phyloP scores from a whole-genome alignment of 2,888 invertebrate species.

The Drosophila anomalipes region DNA sequence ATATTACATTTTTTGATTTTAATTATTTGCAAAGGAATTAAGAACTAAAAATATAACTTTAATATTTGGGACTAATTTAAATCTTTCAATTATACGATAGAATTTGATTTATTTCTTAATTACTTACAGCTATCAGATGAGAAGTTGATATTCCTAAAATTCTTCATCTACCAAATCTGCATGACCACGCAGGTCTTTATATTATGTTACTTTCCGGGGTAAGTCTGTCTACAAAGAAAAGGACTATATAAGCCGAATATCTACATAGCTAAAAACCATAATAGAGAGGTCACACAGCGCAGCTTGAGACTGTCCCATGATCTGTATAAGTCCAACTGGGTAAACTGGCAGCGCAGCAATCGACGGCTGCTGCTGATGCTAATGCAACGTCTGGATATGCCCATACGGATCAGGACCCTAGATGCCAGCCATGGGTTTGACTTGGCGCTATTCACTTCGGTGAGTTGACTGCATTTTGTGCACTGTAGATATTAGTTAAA shows the following conservation, averaged over 20 bases:
- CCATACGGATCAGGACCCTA: constrained; percentile 63
- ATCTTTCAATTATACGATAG: neutral
- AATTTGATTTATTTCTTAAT: neutral
- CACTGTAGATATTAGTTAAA: constrained; percentile 39
- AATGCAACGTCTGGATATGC: constrained; percentile 57
- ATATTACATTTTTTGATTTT: neutral
- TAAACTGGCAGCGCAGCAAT: constrained; percentile 54
- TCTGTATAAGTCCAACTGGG: constrained; percentile 70
- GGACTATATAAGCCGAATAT: no score
- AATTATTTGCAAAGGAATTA: neutral
- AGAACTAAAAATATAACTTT: neutral
- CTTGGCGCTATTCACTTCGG: constrained; percentile 69
- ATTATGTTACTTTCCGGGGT: constrained; percentile 73
- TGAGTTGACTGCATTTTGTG: constrained; percentile 43
- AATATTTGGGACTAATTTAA: neutral
- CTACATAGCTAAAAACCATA: neutral
- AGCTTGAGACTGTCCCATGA: constrained; percentile 62
- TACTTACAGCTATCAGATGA: constrained; percentile 53
- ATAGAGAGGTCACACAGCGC: constrained; percentile 63
- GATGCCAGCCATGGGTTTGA: constrained; percentile 65
- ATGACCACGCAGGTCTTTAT: constrained; percentile 76
- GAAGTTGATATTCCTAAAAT: constrained; percentile 49
- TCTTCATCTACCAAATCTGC: constrained; percentile 59
- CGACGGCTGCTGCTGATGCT: constrained; percentile 64
- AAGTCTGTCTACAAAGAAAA: neutral